phyloP scores from a whole-genome alignment of 1,140 invertebrate genomes.

The Schlechtendalia chinensis region DNA sequence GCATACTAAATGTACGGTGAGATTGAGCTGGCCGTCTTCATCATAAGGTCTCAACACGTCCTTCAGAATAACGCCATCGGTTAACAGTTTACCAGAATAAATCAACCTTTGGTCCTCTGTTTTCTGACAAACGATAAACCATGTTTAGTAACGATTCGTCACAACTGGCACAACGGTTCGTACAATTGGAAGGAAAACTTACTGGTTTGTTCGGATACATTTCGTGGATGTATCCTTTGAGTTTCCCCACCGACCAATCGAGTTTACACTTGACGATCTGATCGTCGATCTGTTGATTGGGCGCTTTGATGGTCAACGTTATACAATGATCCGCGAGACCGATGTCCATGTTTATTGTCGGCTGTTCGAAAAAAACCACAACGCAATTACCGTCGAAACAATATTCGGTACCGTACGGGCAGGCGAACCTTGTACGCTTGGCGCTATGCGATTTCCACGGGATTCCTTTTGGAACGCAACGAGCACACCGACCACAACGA shows the following conservation, averaged over 20 bases:
- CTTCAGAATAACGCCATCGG: constrained; percentile 72
- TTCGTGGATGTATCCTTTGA: constrained; percentile 79
- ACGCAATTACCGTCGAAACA: no score
- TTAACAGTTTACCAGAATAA: constrained; percentile 83
- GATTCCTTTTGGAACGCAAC: no score
- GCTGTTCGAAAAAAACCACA: no score
- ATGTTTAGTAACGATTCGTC: constrained; percentile 3
- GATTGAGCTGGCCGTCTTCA: constrained; percentile 65
- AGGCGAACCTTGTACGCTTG: no score
- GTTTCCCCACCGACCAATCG: constrained; percentile 78
- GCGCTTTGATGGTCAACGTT: constrained; percentile 79
- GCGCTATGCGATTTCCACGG: no score
- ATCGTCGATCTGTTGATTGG: constrained; percentile 85
- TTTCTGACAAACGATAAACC: constrained; percentile 61
- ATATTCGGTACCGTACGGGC: no score
- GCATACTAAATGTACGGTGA: constrained; percentile 82
- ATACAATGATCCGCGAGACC: constrained; percentile 55
- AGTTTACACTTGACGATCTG: constrained; percentile 77
- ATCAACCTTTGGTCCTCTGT: constrained; percentile 81
- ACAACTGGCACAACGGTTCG: not conserved
- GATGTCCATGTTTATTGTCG: constrained; percentile 13
- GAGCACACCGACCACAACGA: no score
- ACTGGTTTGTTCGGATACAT: constrained; percentile 89
- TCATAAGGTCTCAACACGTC: constrained; percentile 77
- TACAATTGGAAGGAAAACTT: constrained; percentile 58